These are phyloP conservation scores for Pseudomyrmex pallidus DNA, from an alignment of 1,140 invertebrate genomes.

Conservation along the genomic window DNA sequence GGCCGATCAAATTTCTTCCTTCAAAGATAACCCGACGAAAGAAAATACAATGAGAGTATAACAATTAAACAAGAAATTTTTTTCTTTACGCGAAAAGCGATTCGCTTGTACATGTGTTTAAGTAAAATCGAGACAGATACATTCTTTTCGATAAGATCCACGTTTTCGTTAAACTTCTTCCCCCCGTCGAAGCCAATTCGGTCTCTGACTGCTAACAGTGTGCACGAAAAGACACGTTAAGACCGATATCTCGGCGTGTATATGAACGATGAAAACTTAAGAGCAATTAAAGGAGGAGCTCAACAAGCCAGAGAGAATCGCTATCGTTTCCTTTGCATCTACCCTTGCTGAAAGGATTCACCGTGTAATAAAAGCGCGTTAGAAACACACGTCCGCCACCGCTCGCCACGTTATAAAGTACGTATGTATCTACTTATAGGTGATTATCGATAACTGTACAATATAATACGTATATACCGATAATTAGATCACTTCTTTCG, in stretches of 20 bases:
- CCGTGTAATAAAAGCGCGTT: conserved; percentile 77
- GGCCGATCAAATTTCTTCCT: conserved; percentile 32
- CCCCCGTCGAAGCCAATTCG: conserved; percentile 32
- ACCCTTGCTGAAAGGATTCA: conserved; percentile 77
- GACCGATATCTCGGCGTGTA: conserved; percentile 73
- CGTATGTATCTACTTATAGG: conserved; percentile 55
- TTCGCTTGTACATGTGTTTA: too few species aligned
- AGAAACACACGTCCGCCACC: conserved; percentile 66
- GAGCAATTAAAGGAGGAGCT: conserved; percentile 81
- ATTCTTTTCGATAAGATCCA: not conserved
- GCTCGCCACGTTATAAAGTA: conserved; percentile 55
- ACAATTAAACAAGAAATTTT: too few species aligned
- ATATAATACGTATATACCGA: conserved; percentile 66
- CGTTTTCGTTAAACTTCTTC: conserved; percentile 20
- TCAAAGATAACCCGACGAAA: not conserved
- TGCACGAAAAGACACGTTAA: conserved; percentile 60
- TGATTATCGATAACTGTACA: not conserved
- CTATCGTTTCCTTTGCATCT: conserved; percentile 84
- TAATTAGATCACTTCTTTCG: conserved; percentile 65
- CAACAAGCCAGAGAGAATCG: conserved; percentile 80
- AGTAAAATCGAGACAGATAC: too few species aligned
- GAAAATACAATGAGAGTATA: not conserved
- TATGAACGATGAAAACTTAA: conserved; percentile 80
- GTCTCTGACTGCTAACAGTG: not conserved
- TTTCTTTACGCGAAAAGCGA: too few species aligned